These are phyloP conservation scores for Schizopygopsis pylzovi DNA, from an alignment of 2,797 vertebrate genomes.

Conservation along the genomic window DNA sequence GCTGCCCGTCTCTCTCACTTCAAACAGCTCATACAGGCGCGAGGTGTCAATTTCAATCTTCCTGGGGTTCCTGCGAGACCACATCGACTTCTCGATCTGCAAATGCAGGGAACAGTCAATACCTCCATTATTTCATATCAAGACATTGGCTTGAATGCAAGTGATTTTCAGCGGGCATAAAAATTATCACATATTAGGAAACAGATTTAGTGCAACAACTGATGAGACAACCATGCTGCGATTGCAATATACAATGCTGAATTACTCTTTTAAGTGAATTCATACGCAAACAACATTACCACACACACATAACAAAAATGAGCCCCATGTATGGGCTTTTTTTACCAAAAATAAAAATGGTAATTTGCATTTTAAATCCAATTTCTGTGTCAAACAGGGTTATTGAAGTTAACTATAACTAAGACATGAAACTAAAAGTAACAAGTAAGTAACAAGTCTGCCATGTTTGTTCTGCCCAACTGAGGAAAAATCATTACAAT, in stretches of 20 bases:
- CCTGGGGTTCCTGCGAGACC: constrained; percentile 66
- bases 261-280: constrained; percentile 9
- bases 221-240: constrained; percentile 2
- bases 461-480: too few species aligned
- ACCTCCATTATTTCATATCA: constrained; percentile 42
- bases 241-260: background rate
- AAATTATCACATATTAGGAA: constrained; percentile 9
- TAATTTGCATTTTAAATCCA: background rate
- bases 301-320: background rate
- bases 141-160: constrained; percentile 18
- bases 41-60: constrained; percentile 71
- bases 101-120: constrained; percentile 60
- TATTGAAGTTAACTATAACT: background rate
- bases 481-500: too few species aligned
- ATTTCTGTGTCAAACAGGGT: background rate
- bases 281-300: constrained; percentile 3
- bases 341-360: background rate
- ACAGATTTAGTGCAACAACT: background rate
- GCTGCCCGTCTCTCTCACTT: constrained; percentile 64
- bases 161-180: constrained; percentile 20
- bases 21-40: constrained; percentile 77
- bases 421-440: background rate
- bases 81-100: constrained; percentile 83
- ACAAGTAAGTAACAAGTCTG: too few species aligned
- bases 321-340: background rate